phyloP scores from a whole-genome alignment of 1,140 invertebrate species.

The Battus philenor region DNA sequence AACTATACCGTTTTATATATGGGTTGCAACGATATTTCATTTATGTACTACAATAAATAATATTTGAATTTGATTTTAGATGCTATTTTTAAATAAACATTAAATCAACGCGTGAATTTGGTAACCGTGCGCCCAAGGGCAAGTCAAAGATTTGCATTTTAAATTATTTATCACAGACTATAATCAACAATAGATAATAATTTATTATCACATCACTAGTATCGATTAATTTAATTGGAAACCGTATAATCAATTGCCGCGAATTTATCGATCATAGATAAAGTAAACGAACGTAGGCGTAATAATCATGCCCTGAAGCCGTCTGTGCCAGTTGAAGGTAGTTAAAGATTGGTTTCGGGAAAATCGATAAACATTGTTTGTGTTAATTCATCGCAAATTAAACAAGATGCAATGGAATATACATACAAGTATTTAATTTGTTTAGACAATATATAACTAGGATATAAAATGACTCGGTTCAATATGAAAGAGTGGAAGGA shows the following conservation, averaged over 20 bases:
- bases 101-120: background rate
- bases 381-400: no score
- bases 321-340: background rate
- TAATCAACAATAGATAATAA: slow-evolving; percentile 12
- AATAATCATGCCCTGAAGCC: slow-evolving; percentile 3
- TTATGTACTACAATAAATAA: no score
- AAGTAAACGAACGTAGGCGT: slow-evolving; percentile 13
- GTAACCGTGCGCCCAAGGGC: slow-evolving; percentile 5
- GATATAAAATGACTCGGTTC: no score
- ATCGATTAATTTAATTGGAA: slow-evolving; percentile 14
- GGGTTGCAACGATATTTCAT: slow-evolving; percentile 1
- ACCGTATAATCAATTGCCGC: slow-evolving; percentile 11
- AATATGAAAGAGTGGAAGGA: no score
- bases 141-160: slow-evolving; percentile 1
- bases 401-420: no score
- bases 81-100: no score
- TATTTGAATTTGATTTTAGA: no score
- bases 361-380: no score
- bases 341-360: background rate
- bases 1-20: no score
- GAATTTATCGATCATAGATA: slow-evolving; percentile 13
- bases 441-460: no score
- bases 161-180: slow-evolving; percentile 7
- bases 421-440: no score
- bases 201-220: slow-evolving; percentile 5